phyloP scores from a whole-genome alignment of 2,888 invertebrate species.

The Trachelus iudaicus region DNA sequence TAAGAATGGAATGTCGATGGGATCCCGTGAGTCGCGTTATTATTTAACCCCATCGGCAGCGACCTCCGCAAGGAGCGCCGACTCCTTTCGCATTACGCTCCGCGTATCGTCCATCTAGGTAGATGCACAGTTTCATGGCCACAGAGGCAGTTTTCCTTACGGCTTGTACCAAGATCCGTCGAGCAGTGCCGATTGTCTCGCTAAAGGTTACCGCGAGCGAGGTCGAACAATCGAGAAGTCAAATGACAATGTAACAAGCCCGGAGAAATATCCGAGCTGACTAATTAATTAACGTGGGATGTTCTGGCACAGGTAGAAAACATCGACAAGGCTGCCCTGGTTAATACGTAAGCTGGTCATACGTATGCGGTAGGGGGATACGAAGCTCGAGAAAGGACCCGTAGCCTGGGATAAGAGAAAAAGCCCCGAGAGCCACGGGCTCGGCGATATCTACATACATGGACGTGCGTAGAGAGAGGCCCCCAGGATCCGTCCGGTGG shows the following conservation, averaged over 20 bases:
- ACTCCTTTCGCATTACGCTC: neutral
- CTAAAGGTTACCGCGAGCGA: neutral
- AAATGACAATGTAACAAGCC: neutral
- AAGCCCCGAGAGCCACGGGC: neutral
- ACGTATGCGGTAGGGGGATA: no score
- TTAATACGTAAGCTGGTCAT: neutral
- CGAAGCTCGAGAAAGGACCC: neutral
- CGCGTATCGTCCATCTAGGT: neutral
- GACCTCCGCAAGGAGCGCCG: neutral
- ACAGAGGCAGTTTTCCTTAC: neutral
- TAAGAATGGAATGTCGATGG: neutral
- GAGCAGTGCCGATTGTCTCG: neutral
- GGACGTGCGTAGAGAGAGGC: conserved; percentile 6
- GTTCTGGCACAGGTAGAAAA: neutral
- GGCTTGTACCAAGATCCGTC: neutral
- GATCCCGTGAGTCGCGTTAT: neutral
- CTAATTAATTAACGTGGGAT: neutral
- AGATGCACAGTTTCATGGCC: neutral
- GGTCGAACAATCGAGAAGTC: neutral
- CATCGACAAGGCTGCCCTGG: neutral
- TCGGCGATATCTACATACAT: conserved; percentile 13
- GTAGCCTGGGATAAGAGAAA: neutral
- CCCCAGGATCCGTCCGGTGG: conserved; percentile 25
- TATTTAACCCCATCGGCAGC: neutral
- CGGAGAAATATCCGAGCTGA: neutral